These are phyloP conservation scores for Ariolimax columbianus DNA, from an alignment of 2,888 invertebrate genomes.

Conservation along the genomic window DNA sequence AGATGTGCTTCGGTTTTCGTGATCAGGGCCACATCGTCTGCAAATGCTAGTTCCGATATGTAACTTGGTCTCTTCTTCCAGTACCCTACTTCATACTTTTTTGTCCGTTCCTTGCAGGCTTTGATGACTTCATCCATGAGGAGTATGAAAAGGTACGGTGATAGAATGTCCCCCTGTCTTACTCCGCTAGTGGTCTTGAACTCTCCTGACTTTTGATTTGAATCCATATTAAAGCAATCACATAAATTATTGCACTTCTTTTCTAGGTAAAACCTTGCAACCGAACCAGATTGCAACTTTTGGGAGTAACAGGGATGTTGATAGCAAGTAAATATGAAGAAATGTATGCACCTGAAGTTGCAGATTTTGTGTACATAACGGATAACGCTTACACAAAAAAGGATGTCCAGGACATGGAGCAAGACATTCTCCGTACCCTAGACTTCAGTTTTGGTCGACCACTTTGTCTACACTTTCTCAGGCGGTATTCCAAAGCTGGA, in stretches of 20 bases:
- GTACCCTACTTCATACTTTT: too few species aligned
- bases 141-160: too few species aligned
- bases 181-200: too few species aligned
- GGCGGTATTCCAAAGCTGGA: constrained; percentile 83
- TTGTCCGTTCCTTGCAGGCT: too few species aligned
- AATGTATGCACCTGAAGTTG: constrained; percentile 90
- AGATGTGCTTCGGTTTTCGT: too few species aligned
- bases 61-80: too few species aligned
- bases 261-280: constrained; percentile 81
- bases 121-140: too few species aligned
- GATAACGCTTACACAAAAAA: constrained; percentile 89
- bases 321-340: constrained; percentile 97
- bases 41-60: too few species aligned
- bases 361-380: constrained; percentile 93
- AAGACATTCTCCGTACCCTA: constrained; percentile 86
- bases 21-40: too few species aligned
- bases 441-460: constrained; percentile 91
- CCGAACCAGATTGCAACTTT: constrained; percentile 88
- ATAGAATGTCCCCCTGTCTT: too few species aligned
- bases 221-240: too few species aligned
- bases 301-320: constrained; percentile 92
- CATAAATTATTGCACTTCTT: background rate
- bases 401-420: constrained; percentile 91
- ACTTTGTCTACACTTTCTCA: constrained; percentile 91
- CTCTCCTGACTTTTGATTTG: too few species aligned